Evolutionary conservation across 2,113 vertebrate genomes (phyloP), one percentile per base, ranked within the genome.

Genomic region (Sarotherodon lohbergeri): DNA sequence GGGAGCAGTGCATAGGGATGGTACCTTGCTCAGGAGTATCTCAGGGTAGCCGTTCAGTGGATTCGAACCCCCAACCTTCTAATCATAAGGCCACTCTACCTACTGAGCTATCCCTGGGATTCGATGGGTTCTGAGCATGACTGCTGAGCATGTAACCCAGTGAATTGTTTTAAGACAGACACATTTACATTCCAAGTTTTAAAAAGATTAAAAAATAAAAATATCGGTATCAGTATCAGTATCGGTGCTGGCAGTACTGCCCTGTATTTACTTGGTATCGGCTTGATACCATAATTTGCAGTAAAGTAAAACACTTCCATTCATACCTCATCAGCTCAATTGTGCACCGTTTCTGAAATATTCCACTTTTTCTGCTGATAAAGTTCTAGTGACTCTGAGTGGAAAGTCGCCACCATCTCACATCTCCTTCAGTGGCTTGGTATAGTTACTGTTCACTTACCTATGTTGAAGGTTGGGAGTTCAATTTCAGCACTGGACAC

Each of bases 111-210:
- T 63, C 59, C 29, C 59, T 19, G 59, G 59, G 29, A 19, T 19
- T 19, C 2, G 0, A 34, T 1, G 0, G 59, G 59, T 19, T 4
- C 29, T 19, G 0, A 63, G 29, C 16, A 61, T 61, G 16, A 61
- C 10, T 19, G 59, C 59, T 34, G 29, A 63, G 29, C 29, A 11
- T 63, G 59, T 63, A 36, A 63, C 59, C 59, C 9, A 63, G 59
- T 36, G 5, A 63, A 63, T 0, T 0, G 32, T 36, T n/a, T 63
- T 63, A n/a, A 63, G 59, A 63, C 32, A 1, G 59, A n/a, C 59
- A n/a, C 32, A n/a, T 63, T 63, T 63, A 36, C 59, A 63, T 63
- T 36, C 32, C 17, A 63, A 19, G 29, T 63, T 34, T 34, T 7
- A 36, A 63, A 63, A 61, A 34, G 29, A 61, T 32, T 32, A 61